Evolutionary conservation across 2,797 vertebrate species (phyloP), one percentile per base, ranked within the genome.

Genomic region (Pseudochaenichthys georgianus): DNA sequence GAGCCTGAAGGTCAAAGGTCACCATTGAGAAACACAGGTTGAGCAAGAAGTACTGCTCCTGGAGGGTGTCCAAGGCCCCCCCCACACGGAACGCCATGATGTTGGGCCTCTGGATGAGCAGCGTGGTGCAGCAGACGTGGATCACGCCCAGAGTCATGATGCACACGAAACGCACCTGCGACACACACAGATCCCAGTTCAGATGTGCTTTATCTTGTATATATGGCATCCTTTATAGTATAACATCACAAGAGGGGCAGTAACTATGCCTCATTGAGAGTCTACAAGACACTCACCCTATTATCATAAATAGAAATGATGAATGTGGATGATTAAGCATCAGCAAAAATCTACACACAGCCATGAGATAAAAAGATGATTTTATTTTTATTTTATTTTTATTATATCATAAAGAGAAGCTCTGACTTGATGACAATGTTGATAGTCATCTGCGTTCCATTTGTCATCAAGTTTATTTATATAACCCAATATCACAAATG

Each of bases 51-150:
- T 97, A 97, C 41, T 96, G 96, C 28, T 94, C 63, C 86, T 97
- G 96, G 0, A 95, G 72, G 70, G 93, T 95, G 79, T 96, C 94
- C 67, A 96, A 80, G 45, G 96, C 96, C 0, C 96, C 96, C 0
- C 96, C 93, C 31, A 96, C 96, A 0, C 96, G 89, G 81, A 97
- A 97, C 1, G 95, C 96, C 96, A 97, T 97, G 93, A 93, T 95
- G 87, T 95, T 95, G 48, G 95, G 93, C 64, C 85, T 93, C 73
- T 57, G 73, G 57, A 96, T 90, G 64, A 97, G 96, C 58, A 95
- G 47, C 0, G 65, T 42, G 51, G 93, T 90, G 72, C 95, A 96
- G 71, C 95, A 8, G 2, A 96, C 64, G 0, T 96, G 95, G 1
- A 96, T 80, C 28, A 86, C 23, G 0, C 96, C 96, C 11, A 96